These are phyloP conservation scores for Oreonectes daqikongensis DNA, from an alignment of 2,797 vertebrate species.

Conservation along the genomic window DNA sequence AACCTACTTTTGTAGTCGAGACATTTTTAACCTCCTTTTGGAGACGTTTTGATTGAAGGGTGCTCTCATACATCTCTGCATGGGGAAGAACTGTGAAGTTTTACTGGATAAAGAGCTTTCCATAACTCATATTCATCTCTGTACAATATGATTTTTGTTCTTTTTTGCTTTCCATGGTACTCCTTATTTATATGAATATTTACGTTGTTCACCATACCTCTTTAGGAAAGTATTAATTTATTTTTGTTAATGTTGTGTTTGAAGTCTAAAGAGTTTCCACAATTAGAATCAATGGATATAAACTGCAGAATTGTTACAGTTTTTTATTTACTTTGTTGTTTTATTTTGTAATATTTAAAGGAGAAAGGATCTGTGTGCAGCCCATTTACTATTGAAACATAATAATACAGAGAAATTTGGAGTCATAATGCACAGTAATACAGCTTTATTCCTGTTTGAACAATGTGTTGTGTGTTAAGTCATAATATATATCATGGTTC, in stretches of 20 bases:
- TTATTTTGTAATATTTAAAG: slow-evolving; percentile 41
- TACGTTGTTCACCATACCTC: slow-evolving; percentile 49
- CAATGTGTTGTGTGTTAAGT: not conserved
- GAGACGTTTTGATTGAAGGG: slow-evolving; percentile 30
- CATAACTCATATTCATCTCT: slow-evolving; percentile 68
- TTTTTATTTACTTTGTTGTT: slow-evolving; percentile 10
- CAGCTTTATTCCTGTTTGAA: slow-evolving; percentile 13
- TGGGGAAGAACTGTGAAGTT: slow-evolving; percentile 66
- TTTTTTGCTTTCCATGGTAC: slow-evolving; percentile 61
- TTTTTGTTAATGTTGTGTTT: slow-evolving; percentile 57
- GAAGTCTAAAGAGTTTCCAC: slow-evolving; percentile 5
- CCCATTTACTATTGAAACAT: slow-evolving; percentile 8
- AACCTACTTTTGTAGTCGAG: slow-evolving; percentile 57
- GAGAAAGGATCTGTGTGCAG: slow-evolving; percentile 54
- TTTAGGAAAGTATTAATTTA: slow-evolving; percentile 70
- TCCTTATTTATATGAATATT: slow-evolving; percentile 71
- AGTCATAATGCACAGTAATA: slow-evolving; percentile 20
- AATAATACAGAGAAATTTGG: not conserved
- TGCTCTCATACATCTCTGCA: slow-evolving; percentile 63
- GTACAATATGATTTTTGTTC: slow-evolving; percentile 66
- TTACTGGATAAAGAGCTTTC: slow-evolving; percentile 67
- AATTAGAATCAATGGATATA: slow-evolving; percentile 11
- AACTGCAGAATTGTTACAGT: not conserved
- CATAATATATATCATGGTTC: slow-evolving; percentile 5
- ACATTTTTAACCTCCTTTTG: slow-evolving; percentile 43